Evolutionary conservation across 2,113 vertebrate genomes (phyloP).

Genomic region (Nanorana parkeri): DNA sequence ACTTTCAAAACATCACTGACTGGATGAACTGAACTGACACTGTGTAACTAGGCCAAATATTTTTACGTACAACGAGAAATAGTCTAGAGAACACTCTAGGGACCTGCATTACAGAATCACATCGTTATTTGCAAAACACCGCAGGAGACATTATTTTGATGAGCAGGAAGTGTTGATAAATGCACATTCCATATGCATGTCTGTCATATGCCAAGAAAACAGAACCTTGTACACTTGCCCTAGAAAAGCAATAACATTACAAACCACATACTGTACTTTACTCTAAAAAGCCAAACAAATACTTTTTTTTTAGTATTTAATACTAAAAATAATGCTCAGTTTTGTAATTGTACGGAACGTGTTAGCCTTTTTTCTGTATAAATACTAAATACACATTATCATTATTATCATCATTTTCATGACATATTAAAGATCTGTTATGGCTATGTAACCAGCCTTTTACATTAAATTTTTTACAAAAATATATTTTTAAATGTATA

Average conservation of each 20-base stretch:
- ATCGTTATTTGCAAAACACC: not conserved
- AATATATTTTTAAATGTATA: too few species aligned
- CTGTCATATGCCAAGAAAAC: not conserved
- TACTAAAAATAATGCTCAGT: too few species aligned
- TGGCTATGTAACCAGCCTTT: too few species aligned
- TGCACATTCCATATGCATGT: not conserved
- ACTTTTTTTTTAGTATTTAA: not conserved
- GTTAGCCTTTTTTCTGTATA: too few species aligned
- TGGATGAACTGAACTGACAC: slow-evolving; percentile 20
- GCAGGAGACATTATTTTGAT: not conserved
- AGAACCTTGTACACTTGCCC: not conserved
- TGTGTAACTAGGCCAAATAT: not conserved
- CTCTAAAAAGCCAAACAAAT: not conserved
- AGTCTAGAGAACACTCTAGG: slow-evolving; percentile 20
- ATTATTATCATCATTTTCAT: too few species aligned
- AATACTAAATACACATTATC: too few species aligned
- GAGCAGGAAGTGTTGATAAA: slow-evolving; percentile 5
- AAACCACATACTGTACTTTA: too few species aligned
- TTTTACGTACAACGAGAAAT: not conserved
- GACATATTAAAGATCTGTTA: too few species aligned
- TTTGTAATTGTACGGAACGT: too few species aligned
- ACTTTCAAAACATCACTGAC: not conserved
- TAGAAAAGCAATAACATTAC: not conserved
- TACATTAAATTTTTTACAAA: too few species aligned
- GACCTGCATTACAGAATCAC: slow-evolving; percentile 10